phyloP scores from a whole-genome alignment of 2,888 invertebrate species.

The Mythimna loreyi region DNA sequence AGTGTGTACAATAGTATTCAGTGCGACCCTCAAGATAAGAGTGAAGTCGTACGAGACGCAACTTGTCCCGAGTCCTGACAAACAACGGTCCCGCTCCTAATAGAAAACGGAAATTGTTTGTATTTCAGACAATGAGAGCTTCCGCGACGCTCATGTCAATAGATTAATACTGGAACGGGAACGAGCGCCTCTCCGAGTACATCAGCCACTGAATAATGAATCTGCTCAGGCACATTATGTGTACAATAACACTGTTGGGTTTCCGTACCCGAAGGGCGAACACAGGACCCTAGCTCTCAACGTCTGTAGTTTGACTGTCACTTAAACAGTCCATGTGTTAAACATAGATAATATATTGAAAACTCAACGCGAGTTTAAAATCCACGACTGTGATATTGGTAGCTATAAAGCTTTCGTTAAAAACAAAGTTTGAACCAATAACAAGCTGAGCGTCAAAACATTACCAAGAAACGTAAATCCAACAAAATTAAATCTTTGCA shows the following conservation, averaged over 20 bases:
- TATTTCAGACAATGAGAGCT: conserved; percentile 17
- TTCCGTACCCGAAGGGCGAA: neutral
- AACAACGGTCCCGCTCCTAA: conserved; percentile 22
- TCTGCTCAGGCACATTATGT: conserved; percentile 9
- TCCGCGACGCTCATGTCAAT: conserved; percentile 18
- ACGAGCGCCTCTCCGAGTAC: neutral
- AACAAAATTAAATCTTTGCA: conserved; percentile 16
- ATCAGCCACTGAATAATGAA: conserved; percentile 5
- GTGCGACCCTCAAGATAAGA: neutral
- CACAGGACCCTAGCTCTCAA: neutral
- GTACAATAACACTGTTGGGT: neutral
- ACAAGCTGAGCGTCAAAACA: neutral
- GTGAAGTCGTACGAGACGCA: neutral
- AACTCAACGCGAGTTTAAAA: neutral
- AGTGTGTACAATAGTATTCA: neutral
- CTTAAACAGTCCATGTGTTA: neutral
- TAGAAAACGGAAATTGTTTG: conserved; percentile 23
- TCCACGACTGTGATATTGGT: neutral
- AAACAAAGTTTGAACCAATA: neutral
- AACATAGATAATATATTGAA: neutral
- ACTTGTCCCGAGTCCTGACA: neutral
- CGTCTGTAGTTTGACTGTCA: neutral
- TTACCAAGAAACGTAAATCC: neutral
- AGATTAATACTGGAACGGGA: conserved; percentile 13
- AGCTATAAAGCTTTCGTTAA: neutral